phyloP scores from a whole-genome alignment of 2,888 invertebrate species.

The Cataglyphis livida region DNA sequence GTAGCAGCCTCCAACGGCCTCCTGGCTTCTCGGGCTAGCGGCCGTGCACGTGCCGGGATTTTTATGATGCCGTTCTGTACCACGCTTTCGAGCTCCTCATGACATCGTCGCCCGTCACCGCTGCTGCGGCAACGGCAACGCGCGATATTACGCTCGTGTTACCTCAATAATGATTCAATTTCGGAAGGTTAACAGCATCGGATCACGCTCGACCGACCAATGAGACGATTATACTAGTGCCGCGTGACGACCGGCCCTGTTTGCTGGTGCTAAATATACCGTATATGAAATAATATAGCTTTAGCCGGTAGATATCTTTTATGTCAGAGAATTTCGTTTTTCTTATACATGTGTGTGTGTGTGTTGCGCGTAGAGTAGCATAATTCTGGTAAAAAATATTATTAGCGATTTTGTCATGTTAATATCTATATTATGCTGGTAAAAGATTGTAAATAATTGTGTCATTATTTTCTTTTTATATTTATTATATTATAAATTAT shows the following conservation, averaged over 20 bases:
- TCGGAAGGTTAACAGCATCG: constrained; percentile 43
- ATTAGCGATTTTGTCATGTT: not conserved
- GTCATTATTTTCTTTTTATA: not conserved
- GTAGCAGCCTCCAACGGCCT: not conserved
- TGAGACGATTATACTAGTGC: constrained; percentile 31
- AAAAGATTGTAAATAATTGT: not conserved
- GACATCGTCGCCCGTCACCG: not conserved
- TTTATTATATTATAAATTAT: not conserved
- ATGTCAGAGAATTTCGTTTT: not conserved
- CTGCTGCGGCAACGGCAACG: not conserved
- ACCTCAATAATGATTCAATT: constrained; percentile 48
- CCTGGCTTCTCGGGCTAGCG: not conserved
- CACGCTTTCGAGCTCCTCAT: not conserved
- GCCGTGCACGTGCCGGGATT: constrained; percentile 38
- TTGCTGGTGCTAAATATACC: not conserved
- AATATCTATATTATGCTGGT: not conserved
- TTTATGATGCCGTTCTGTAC: constrained; percentile 18
- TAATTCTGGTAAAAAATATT: not conserved
- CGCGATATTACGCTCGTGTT: constrained; percentile 28
- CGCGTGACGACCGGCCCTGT: constrained; percentile 2
- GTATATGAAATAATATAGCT: not conserved
- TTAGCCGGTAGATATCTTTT: constrained; percentile 20
- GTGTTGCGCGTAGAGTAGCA: not conserved
- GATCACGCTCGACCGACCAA: constrained; percentile 41
- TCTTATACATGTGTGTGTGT: too few relatives aligned